A percentile compares a stretch with the other conserved stretches of the same genome.
phyloP scores from a whole-genome alignment of 30 jellyfish, hydroid and myxozoan species.

The Mastigias papua region DNA sequence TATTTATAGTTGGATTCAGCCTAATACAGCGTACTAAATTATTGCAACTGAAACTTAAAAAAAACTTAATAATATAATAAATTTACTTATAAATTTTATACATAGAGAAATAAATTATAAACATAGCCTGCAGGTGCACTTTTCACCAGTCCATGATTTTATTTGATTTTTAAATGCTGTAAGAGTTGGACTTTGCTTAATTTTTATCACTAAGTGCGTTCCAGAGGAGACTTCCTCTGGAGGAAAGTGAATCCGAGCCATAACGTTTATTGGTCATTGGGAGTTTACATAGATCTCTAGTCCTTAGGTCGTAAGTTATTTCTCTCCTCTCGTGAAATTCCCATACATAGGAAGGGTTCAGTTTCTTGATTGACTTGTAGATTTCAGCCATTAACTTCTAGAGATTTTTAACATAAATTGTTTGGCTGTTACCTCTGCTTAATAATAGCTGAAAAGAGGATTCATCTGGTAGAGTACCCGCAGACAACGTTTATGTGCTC shows the following conservation, averaged over 20 bases:
- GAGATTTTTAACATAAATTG: constrained; percentile 26
- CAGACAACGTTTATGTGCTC: constrained; percentile 47
- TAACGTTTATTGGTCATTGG: constrained; percentile 30
- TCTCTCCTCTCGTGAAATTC: constrained; percentile 51
- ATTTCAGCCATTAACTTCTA: constrained; percentile 49
- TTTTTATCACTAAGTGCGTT: constrained; percentile 29
- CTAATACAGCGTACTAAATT: constrained; percentile 9
- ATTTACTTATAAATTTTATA: not conserved
- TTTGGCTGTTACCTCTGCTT: constrained; percentile 20
- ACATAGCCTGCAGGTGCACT: constrained; percentile 40
- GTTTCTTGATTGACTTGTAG: constrained; percentile 36
- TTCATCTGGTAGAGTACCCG: constrained; percentile 48
- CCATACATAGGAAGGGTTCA: constrained; percentile 51
- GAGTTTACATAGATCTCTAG: constrained; percentile 30
- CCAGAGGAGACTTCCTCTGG: constrained; percentile 11
- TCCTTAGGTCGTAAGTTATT: constrained; percentile 28
- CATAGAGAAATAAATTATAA: not conserved
- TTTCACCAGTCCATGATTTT: constrained; percentile 47
- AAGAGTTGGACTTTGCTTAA: constrained; percentile 29
- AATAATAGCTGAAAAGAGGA: constrained; percentile 27
- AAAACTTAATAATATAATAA: not conserved
- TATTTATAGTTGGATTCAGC: constrained; percentile 7
- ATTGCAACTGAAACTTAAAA: constrained; percentile 12
- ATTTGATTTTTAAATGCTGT: constrained; percentile 30
- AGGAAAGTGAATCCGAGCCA: constrained; percentile 24